Percentiles rank a stretch among this genome's conserved stretches.
These are phyloP conservation scores for Actenoides lindsayi DNA, from an alignment of 2,113 vertebrate genomes.

Conservation along the genomic window DNA sequence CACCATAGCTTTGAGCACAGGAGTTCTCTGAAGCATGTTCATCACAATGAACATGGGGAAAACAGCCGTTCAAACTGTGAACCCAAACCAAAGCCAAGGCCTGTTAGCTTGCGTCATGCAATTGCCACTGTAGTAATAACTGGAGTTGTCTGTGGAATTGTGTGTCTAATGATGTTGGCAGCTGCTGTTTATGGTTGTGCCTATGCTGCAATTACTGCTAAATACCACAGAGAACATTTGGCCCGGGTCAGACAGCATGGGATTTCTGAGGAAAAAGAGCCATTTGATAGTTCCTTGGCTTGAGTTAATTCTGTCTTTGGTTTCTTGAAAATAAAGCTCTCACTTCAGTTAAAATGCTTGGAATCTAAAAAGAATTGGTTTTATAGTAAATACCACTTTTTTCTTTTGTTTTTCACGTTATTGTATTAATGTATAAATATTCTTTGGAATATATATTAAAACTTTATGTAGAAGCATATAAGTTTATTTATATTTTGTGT, in stretches of 20 bases:
- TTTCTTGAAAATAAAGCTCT: neutral
- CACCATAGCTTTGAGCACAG: slow-evolving; percentile 73
- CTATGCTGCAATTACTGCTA: slow-evolving; percentile 91
- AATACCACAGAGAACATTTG: slow-evolving; percentile 79
- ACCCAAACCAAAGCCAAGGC: slow-evolving; percentile 81
- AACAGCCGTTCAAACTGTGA: slow-evolving; percentile 76
- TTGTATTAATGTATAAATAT: neutral
- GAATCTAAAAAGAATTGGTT: neutral
- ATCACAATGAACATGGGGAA: neutral
- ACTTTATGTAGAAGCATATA: neutral
- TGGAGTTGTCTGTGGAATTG: slow-evolving; percentile 90
- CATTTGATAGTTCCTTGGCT: slow-evolving; percentile 76
- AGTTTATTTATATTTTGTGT: neutral
- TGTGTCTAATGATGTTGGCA: slow-evolving; percentile 95
- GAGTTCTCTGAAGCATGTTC: slow-evolving; percentile 49
- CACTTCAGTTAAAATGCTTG: neutral
- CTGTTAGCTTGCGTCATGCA: slow-evolving; percentile 87
- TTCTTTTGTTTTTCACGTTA: neutral
- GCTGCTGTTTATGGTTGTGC: slow-evolving; percentile 93
- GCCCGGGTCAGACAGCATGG: slow-evolving; percentile 33
- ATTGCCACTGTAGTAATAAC: slow-evolving; percentile 93
- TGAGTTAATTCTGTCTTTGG: slow-evolving; percentile 56
- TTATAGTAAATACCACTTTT: neutral
- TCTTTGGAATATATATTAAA: neutral
- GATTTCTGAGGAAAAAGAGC: slow-evolving; percentile 77